These are phyloP conservation scores for Pammene aurita DNA, from an alignment of 2,888 invertebrate genomes.

Conservation along the genomic window DNA sequence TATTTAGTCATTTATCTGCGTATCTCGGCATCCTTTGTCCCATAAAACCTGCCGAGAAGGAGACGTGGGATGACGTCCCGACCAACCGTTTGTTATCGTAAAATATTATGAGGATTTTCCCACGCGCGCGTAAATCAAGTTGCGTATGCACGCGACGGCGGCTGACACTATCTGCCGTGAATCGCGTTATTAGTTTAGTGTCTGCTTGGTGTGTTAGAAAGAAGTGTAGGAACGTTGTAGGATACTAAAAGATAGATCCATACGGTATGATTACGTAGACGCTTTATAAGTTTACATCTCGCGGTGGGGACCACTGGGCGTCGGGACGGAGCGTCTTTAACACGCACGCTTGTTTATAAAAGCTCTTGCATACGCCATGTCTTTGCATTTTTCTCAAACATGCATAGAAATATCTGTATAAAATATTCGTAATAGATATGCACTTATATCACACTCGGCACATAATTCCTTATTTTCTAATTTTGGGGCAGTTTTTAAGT, in stretches of 20 bases:
- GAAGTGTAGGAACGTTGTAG: slow-evolving; percentile 9
- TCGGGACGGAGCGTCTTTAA: too few species aligned
- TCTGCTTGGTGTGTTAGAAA: too few species aligned
- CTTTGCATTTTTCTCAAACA: too few species aligned
- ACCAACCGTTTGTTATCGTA: slow-evolving; percentile 32
- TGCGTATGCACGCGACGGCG: slow-evolving; percentile 32
- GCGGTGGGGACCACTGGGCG: too few species aligned
- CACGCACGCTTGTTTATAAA: too few species aligned
- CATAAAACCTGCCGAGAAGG: slow-evolving; percentile 35
- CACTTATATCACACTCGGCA: too few species aligned
- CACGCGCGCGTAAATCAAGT: slow-evolving; percentile 38
- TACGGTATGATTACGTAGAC: neutral
- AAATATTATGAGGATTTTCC: slow-evolving; percentile 36
- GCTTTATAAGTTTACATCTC: too few species aligned
- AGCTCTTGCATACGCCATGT: too few species aligned
- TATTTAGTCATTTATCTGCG: slow-evolving; percentile 17
- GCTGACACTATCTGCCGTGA: slow-evolving; percentile 23
- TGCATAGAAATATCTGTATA: too few species aligned
- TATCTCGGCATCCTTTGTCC: slow-evolving; percentile 32
- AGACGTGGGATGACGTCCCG: slow-evolving; percentile 36
- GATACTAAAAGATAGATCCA: neutral
- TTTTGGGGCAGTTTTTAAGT: too few species aligned
- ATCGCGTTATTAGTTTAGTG: slow-evolving; percentile 20
- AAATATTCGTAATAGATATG: too few species aligned
- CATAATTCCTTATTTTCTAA: too few species aligned